Conservation (phyloP, 2,113 vertebrate genomes). For the Gyps fulvus region DNA sequence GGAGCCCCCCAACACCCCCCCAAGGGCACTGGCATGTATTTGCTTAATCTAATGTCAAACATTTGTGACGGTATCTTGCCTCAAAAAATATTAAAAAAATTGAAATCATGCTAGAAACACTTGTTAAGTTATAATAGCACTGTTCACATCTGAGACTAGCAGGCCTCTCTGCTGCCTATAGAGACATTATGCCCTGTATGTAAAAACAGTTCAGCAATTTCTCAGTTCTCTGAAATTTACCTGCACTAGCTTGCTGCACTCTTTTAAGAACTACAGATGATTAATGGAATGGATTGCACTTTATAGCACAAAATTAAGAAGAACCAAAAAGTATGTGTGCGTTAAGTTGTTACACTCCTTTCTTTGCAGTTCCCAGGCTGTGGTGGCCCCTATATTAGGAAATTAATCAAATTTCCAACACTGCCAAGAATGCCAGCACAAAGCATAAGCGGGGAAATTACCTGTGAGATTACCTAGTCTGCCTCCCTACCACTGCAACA, state of each 20-base stretch:
- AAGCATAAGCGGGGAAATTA: not conserved
- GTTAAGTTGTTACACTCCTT: not conserved
- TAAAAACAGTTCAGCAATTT: not conserved
- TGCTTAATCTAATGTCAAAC: not conserved
- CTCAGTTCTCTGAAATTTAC: not conserved
- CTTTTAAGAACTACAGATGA: not conserved
- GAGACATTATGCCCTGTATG: not conserved
- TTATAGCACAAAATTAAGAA: not conserved
- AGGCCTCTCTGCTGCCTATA: not conserved
- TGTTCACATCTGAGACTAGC: not conserved
- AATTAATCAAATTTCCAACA: not conserved
- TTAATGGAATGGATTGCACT: not conserved
- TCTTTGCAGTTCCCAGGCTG: not conserved
- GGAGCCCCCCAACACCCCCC: no score
- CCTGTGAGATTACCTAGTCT: not conserved
- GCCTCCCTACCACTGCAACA: not conserved
- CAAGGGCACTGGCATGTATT: fast-evolving
- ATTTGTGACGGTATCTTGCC: fast-evolving
- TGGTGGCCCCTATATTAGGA: not conserved
- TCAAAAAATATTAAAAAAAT: fast-evolving
- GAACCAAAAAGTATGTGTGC: not conserved
- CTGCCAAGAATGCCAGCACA: not conserved
- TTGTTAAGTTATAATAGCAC: not conserved
- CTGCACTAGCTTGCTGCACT: not conserved
- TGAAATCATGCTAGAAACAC: not conserved